Conservation (phyloP, 2,113 vertebrate species). For the Malurus melanocephalus region DNA sequence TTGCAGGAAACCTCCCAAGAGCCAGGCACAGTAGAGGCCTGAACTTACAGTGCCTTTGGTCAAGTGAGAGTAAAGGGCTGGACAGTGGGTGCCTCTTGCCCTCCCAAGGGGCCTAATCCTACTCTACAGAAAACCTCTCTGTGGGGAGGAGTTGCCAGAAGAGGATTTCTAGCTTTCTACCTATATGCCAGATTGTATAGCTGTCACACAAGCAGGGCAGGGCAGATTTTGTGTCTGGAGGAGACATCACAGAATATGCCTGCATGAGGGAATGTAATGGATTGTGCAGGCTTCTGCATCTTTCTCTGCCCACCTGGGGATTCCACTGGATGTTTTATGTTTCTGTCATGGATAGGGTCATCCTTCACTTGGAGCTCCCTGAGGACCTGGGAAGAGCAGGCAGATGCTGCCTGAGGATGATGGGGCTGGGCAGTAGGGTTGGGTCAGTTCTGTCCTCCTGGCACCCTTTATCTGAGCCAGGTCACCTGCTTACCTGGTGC, state of each 20-base stretch:
- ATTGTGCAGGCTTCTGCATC: background rate
- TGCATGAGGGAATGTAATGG: background rate
- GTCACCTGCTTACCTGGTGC: background rate
- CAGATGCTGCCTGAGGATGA: background rate
- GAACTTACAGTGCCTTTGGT: accelerated
- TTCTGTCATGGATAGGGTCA: background rate
- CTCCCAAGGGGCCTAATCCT: background rate
- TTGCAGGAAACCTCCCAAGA: background rate
- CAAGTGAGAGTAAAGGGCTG: background rate
- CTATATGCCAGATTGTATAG: background rate
- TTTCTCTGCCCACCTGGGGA: background rate
- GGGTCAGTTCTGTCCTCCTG: background rate
- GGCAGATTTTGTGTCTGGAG: background rate
- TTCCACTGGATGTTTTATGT: background rate
- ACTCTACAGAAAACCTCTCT: background rate
- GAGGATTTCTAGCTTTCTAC: background rate
- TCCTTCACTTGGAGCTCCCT: background rate
- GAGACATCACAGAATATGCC: background rate
- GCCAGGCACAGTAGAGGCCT: background rate
- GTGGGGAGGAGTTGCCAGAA: background rate
- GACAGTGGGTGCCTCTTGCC: background rate
- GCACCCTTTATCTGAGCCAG: background rate
- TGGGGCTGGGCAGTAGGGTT: background rate
- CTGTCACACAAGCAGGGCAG: background rate
- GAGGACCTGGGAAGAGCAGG: background rate